phyloP scores from a whole-genome alignment of 1,140 invertebrate species.

The Stegodyphus mimosarum region DNA sequence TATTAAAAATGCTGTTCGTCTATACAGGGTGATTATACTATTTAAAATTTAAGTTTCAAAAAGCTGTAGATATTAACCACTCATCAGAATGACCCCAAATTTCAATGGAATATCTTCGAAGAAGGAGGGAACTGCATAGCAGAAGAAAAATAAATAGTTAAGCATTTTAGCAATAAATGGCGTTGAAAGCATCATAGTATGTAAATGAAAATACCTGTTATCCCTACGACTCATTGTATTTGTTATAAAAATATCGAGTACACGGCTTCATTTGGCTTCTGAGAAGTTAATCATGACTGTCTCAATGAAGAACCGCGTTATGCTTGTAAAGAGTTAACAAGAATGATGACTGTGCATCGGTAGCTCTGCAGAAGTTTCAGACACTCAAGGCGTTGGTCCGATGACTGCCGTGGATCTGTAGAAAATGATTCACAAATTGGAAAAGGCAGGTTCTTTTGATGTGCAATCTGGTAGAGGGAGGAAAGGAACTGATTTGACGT shows the following conservation, averaged over 20 bases:
- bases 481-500: background rate
- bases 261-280: background rate
- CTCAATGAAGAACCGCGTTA: background rate
- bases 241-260: constrained; percentile 4
- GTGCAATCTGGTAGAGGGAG: background rate
- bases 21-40: constrained; percentile 18
- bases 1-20: no score
- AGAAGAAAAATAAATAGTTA: background rate
- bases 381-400: background rate
- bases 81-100: background rate
- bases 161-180: constrained; percentile 1
- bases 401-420: background rate
- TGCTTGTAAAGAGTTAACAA: constrained; percentile 20
- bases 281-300: background rate
- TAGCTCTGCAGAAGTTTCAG: background rate
- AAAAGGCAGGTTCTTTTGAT: background rate
- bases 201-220: background rate
- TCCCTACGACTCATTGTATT: background rate
- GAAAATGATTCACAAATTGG: constrained; percentile 14
- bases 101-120: constrained; percentile 1
- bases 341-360: background rate
- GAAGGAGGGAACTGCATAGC: background rate
- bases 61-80: background rate
- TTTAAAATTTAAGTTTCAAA: constrained; percentile 1
- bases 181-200: constrained; percentile 1